These are phyloP conservation scores for Maccullochella peelii DNA, from an alignment of 2,113 vertebrate genomes.

Conservation along the genomic window DNA sequence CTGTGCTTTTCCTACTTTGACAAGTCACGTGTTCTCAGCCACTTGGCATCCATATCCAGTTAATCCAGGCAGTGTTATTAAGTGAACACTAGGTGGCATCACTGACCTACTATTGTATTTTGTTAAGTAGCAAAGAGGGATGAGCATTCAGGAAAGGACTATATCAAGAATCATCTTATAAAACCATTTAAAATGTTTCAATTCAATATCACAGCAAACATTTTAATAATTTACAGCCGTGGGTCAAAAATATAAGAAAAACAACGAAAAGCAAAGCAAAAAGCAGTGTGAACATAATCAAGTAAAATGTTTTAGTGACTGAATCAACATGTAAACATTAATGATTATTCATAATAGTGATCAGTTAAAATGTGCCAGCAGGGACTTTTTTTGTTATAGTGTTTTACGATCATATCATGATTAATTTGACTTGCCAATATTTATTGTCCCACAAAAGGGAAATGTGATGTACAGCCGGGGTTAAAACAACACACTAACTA, in stretches of 20 bases:
- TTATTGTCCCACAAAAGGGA: neutral
- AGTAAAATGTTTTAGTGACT: neutral
- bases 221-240: neutral
- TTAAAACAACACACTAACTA: neutral
- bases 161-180: neutral
- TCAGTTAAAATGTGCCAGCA: neutral
- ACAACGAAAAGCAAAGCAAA: neutral
- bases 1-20: too few species aligned
- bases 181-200: neutral
- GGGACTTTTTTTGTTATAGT: too few species aligned
- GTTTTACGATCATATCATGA: neutral
- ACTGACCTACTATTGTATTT: neutral
- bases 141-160: neutral
- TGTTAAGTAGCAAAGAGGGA: neutral
- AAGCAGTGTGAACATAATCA: neutral
- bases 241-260: neutral
- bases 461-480: neutral
- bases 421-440: neutral
- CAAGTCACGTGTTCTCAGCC: neutral
- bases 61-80: neutral
- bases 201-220: neutral
- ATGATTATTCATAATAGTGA: neutral
- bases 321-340: neutral
- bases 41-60: neutral
- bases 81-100: constrained; percentile 52